A percentile compares a stretch with the other conserved stretches of the same genome.
Evolutionary conservation across 2,113 vertebrate genomes (phyloP).

Genomic region (Lepisosteus osseus): DNA sequence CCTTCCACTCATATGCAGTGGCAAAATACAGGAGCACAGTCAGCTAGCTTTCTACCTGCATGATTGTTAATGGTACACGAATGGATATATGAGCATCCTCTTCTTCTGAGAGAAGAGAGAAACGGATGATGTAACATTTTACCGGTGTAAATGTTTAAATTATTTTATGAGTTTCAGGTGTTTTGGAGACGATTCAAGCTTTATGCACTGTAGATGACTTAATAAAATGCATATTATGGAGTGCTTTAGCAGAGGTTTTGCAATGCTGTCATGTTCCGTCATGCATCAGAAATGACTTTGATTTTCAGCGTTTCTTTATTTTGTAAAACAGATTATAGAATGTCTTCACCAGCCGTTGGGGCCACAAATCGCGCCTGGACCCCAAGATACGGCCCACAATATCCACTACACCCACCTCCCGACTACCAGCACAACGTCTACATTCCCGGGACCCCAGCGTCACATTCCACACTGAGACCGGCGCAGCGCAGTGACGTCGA

Average conservation of each 20-base stretch:
- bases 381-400: slow-evolving; percentile 70
- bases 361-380: slow-evolving; percentile 72
- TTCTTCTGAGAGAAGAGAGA: no score
- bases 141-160: no score
- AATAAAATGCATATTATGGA: no score
- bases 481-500: slow-evolving; percentile 68
- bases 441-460: slow-evolving; percentile 80
- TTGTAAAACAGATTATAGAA: slow-evolving; percentile 71
- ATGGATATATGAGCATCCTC: no score
- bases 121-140: no score
- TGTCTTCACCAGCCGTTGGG: slow-evolving; percentile 59
- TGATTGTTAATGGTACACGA: no score
- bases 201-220: no score
- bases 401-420: slow-evolving; percentile 62
- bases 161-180: no score
- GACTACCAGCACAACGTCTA: slow-evolving; percentile 91
- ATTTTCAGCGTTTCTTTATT: not conserved
- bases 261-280: no score
- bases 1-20: not conserved
- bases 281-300: no score
- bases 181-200: no score
- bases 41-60: not conserved
- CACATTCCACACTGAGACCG: slow-evolving; percentile 72
- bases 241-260: no score
- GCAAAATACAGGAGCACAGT: not conserved